Conservation (phyloP, 2,113 vertebrate genomes). For the Pipra filicauda region DNA sequence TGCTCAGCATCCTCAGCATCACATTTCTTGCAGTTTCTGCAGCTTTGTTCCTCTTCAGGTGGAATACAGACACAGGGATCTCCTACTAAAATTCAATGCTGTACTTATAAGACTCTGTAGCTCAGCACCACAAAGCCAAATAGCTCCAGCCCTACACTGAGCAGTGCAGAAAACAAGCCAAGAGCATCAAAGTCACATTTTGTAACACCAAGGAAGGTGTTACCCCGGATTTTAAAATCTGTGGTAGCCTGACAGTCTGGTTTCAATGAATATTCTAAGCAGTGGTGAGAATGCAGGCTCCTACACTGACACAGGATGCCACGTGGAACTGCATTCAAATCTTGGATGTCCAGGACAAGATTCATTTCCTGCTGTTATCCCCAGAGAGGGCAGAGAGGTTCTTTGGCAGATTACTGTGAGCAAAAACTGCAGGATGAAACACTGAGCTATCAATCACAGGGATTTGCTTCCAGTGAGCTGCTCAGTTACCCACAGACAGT, state of each 20-base stretch:
- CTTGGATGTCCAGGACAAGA: background rate
- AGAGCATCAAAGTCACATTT: background rate
- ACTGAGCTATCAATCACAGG: background rate
- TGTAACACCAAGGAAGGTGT: background rate
- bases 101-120: background rate
- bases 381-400: background rate
- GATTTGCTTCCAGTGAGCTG: background rate
- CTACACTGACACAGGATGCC: background rate
- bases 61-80: background rate
- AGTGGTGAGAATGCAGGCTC: background rate
- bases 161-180: background rate
- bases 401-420: background rate
- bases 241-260: background rate
- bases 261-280: background rate
- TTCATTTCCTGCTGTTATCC: background rate
- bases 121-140: background rate
- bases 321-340: background rate
- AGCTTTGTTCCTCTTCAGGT: background rate
- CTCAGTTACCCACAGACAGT: background rate
- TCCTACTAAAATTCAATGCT: background rate
- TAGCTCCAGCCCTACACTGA: background rate
- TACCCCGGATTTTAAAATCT: background rate
- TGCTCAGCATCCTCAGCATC: background rate
- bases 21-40: background rate
- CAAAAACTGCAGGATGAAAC: background rate